Evolutionary conservation across 2,888 invertebrate genomes (phyloP).

Genomic region (Drosophila niveifrons): DNA sequence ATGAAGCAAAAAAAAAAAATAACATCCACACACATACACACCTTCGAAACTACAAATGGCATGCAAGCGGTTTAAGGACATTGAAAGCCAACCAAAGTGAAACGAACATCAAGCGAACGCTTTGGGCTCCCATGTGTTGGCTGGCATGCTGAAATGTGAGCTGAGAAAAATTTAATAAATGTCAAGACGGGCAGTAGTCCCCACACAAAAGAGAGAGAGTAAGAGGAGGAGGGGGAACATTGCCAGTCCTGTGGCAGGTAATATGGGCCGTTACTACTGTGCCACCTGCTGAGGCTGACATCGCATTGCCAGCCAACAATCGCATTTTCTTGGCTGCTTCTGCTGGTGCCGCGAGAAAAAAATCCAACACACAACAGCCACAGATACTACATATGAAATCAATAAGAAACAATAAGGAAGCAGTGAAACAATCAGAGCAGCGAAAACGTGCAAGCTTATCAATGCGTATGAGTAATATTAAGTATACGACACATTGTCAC

Average conservation of each 20-base stretch:
- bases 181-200: constrained; percentile 47
- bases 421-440: constrained; percentile 12
- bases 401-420: constrained; percentile 36
- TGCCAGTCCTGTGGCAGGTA: constrained; percentile 14
- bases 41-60: constrained; percentile 9
- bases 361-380: neutral
- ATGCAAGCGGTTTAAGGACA: constrained; percentile 3
- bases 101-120: constrained; percentile 22
- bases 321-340: constrained; percentile 17
- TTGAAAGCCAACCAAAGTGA: constrained; percentile 5
- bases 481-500: constrained; percentile 34
- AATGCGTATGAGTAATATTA: constrained; percentile 48
- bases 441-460: neutral
- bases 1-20: neutral
- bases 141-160: constrained; percentile 41
- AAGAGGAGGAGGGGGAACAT: neutral
- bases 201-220: neutral
- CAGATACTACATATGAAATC: constrained; percentile 37
- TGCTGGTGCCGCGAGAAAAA: too few relatives aligned
- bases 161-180: constrained; percentile 69
- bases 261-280: constrained; percentile 17
- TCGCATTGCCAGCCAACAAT: constrained; percentile 31
- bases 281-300: constrained; percentile 47
- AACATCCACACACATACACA: neutral
- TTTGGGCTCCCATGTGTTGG: constrained; percentile 1